Base-by-base conservation (phyloP, 2,797 vertebrate species). In the Amblyopsis hoosieri region DNA sequence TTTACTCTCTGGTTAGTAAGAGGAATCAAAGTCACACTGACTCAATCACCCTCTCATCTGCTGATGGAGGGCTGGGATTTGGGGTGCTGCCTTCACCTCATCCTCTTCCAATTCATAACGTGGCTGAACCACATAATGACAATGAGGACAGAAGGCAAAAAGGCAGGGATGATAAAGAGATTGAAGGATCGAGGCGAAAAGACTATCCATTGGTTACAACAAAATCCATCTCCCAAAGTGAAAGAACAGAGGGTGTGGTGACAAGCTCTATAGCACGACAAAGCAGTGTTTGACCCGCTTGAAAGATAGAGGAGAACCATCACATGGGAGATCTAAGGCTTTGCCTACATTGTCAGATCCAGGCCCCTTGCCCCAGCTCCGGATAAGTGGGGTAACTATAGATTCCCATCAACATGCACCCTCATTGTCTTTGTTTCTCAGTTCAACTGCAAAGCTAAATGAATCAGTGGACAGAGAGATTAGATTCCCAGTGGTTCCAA, bases 61-160 rank as follows among this genome's bases (percentile, higher is more conserved):
- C 78, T 79, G 79, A 87, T 52, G 3, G 63, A 70, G 58, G 60
- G 45, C 65, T 11, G 37, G 67, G 59, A 64, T 57, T 59, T 83
- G 68, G 67, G 54, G 29, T 64, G 58, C 67, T 82, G 83, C 88
- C 87, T 80, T 67, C 72, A 85, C 81, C 82, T 75, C 70, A 51
- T 81, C 71, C 74, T 69, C 54, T 0, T 76, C 72, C 79, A 82
- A 89, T 72, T 85, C 80, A 90, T 89, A 77, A 88, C 72, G 72
- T 61, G 70, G 54, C 69, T 5, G 61, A 42, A 4, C 66, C 29
- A 57, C 53, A 1, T 68, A 66, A 82, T 72, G 37, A 73, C 70
- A 75, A 54, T 12, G 60, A 75, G 75, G 83, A 85, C 70, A 83
- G 85, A 83, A 69, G 1, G 74, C 65, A 71, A 54, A 62, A 64